These are phyloP conservation scores for Cryptoleucopteryx plumbea DNA, from an alignment of 2,113 vertebrate genomes.

Conservation along the genomic window DNA sequence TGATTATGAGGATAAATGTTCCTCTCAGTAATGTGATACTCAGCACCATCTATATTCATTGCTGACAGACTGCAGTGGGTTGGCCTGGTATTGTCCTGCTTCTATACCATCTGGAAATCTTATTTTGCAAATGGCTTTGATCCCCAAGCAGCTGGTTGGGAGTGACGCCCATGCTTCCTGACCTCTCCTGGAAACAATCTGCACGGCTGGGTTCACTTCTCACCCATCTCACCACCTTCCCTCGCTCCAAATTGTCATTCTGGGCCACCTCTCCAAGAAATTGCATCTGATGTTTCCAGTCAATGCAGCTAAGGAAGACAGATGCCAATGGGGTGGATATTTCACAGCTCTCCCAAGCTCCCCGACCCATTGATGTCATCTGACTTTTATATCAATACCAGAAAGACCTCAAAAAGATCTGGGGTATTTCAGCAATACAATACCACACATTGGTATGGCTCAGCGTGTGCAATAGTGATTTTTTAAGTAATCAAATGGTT, in stretches of 20 bases:
- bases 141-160: neutral
- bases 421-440: neutral
- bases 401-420: neutral
- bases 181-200: neutral
- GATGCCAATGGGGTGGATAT: neutral
- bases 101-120: neutral
- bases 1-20: neutral
- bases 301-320: neutral
- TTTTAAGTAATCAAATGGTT: neutral
- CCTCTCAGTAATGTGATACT: neutral
- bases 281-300: neutral
- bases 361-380: neutral
- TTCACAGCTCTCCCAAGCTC: neutral
- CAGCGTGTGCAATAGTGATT: neutral
- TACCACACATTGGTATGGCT: neutral
- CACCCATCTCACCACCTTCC: neutral
- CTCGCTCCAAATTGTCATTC: neutral
- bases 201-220: neutral
- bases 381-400: neutral
- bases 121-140: neutral
- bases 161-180: neutral
- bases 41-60: neutral
- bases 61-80: neutral
- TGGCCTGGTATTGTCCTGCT: neutral
- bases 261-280: neutral